Percentiles rank a stretch among this genome's conserved stretches.
Evolutionary conservation across 2,888 invertebrate species (phyloP).

Genomic region (Cryptus armator): DNA sequence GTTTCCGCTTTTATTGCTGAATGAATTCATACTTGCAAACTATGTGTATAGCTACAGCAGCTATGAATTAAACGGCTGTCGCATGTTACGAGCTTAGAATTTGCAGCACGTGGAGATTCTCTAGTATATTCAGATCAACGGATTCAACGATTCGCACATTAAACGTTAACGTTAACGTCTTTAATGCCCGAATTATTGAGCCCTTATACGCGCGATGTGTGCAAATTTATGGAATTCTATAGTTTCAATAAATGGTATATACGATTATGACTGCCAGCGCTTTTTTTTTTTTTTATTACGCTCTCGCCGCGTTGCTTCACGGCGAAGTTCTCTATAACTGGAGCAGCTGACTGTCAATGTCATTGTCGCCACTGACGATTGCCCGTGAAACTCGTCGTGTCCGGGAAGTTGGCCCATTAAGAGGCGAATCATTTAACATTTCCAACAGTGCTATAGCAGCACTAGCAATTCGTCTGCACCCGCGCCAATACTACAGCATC

Average conservation of each 20-base stretch:
- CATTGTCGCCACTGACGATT: constrained; percentile 82
- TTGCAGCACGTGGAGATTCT: background rate
- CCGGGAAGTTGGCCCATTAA: constrained; percentile 83
- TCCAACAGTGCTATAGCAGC: constrained; percentile 74
- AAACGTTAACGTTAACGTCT: background rate
- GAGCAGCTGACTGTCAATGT: constrained; percentile 77
- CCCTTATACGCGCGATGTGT: background rate
- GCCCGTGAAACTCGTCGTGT: constrained; percentile 83
- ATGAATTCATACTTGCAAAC: too few species aligned
- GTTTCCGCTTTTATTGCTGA: constrained; percentile 29
- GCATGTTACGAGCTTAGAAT: too few species aligned
- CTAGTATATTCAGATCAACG: background rate
- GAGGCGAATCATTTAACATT: constrained; percentile 80
- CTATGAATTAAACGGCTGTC: background rate
- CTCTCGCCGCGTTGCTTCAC: background rate
- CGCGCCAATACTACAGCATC: constrained; percentile 40
- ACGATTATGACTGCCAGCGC: too few species aligned
- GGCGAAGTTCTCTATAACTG: constrained; percentile 4
- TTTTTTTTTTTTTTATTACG: background rate
- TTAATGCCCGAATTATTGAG: background rate
- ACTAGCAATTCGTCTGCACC: constrained; percentile 46
- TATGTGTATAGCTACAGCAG: background rate
- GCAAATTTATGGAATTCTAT: background rate
- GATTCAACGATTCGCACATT: background rate
- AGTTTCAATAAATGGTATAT: background rate